Evolutionary conservation across 2,797 vertebrate species (phyloP), one percentile per base, ranked within the genome.

Genomic region (Trematomus bernacchii): DNA sequence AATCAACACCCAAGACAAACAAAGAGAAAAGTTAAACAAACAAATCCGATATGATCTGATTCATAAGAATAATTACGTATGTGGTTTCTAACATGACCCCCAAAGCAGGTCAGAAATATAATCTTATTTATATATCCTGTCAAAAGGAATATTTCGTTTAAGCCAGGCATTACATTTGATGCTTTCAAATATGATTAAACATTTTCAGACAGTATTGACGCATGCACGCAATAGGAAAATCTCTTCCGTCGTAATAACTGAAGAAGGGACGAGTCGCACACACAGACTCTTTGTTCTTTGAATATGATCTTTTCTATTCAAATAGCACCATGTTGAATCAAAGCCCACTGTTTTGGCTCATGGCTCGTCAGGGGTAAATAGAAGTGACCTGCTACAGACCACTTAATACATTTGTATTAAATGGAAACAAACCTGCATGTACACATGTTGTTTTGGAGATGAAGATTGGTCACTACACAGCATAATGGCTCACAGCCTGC

Each of bases 301-400:
- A 57, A 3, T 64, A 37, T 73, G 46, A 67, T 59, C 40, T 58
- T 69, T 72, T 64, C 21, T 61, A 1, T 78, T 80, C 48, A 81
- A 70, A 69, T 10, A 11, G 66, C 40, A 53, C 42, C 9, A 18
- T 44, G 15, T 6, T 14, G 33, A 80, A 37, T 84, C 53, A 40
- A 30, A 79, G n/a, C 9, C 42, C 8, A 0, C 73, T 76, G 48
- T 76, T 72, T 60, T 1, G 1, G 13, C 21, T 43, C 18, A 65
- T 11, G 18, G 63, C 18, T 76, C 9, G 71, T 71, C 37, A 55
- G 27, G 6, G 27, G 33, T 46, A 48, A 74, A 80, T 21, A 10
- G 6, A 67, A 60, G 3, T 16, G 16, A 33, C 40, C 2, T 6
- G 14, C 64, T 42, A 73, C 16, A 68, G 70, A 2, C 13, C 3